These are phyloP conservation scores for Atrichornis clamosus DNA, from an alignment of 2,113 vertebrate species.

Conservation along the genomic window DNA sequence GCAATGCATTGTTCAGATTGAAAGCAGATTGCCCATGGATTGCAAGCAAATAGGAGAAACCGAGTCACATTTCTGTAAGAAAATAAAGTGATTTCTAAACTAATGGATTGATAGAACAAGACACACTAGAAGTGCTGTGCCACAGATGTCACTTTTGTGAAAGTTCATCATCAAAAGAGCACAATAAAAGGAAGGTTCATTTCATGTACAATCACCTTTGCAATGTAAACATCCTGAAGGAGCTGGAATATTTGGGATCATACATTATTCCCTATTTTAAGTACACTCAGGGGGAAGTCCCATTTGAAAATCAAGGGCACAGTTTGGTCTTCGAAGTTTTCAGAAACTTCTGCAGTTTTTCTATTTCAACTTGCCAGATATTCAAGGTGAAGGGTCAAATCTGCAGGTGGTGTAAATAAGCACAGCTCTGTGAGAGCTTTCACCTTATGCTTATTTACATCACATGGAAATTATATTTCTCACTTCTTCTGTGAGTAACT, in stretches of 20 bases:
- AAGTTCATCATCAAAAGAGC: constrained; percentile 24
- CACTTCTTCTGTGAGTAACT: constrained; percentile 20
- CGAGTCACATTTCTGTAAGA: not conserved
- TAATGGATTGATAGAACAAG: constrained; percentile 4
- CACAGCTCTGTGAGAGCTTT: not conserved
- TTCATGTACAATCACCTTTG: not conserved
- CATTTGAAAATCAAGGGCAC: not conserved
- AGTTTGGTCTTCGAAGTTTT: not conserved
- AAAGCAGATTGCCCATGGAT: not conserved
- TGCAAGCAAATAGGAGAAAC: constrained; percentile 48
- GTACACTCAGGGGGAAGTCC: not conserved
- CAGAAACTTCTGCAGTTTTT: not conserved
- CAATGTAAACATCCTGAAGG: not conserved
- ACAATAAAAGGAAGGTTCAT: not conserved
- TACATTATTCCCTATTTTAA: not conserved
- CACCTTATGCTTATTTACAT: constrained; percentile 15
- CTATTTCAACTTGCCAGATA: not conserved
- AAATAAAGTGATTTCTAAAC: constrained; percentile 46
- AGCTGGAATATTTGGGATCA: not conserved
- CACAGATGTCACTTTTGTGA: not conserved
- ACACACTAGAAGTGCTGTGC: not conserved
- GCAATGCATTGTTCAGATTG: constrained; percentile 17
- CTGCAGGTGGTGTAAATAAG: constrained; percentile 20
- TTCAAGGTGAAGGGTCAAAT: constrained; percentile 10
- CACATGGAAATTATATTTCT: constrained; percentile 22